Conservation (phyloP, 2,888 invertebrate genomes). For the Rhagonycha fulva region DNA sequence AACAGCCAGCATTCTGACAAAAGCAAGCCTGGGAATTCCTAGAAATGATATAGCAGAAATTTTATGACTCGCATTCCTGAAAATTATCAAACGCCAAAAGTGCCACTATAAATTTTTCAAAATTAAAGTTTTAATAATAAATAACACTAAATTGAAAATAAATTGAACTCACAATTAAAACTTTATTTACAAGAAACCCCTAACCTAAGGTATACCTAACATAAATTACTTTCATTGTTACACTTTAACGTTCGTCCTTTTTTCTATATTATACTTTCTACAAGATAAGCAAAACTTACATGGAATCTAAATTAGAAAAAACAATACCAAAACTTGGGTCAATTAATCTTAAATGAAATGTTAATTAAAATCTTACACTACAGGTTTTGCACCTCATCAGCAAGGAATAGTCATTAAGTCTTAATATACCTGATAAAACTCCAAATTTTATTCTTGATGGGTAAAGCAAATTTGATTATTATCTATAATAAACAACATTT, state of each 20-base stretch:
- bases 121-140: not conserved
- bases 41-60: not conserved
- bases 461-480: not conserved
- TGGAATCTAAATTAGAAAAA: not conserved
- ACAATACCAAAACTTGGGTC: not conserved
- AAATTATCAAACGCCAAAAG: not conserved
- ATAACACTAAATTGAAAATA: not conserved
- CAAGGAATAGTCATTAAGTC: not conserved
- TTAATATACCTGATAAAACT: not conserved
- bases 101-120: not conserved
- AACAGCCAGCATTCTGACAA: not conserved
- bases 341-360: not conserved
- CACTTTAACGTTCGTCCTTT: not conserved
- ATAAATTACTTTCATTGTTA: not conserved
- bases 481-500: not conserved
- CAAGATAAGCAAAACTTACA: not conserved
- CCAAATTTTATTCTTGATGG: not conserved
- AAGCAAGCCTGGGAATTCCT: not conserved
- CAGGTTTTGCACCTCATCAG: no score
- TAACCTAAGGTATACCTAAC: not conserved
- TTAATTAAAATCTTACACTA: no score
- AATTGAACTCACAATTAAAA: not conserved
- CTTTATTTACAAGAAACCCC: not conserved
- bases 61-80: not conserved
- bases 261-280: not conserved